Evolutionary conservation across 2,797 vertebrate species (phyloP), one percentile per base, ranked within the genome.

Genomic region (Graptemys geographica): DNA sequence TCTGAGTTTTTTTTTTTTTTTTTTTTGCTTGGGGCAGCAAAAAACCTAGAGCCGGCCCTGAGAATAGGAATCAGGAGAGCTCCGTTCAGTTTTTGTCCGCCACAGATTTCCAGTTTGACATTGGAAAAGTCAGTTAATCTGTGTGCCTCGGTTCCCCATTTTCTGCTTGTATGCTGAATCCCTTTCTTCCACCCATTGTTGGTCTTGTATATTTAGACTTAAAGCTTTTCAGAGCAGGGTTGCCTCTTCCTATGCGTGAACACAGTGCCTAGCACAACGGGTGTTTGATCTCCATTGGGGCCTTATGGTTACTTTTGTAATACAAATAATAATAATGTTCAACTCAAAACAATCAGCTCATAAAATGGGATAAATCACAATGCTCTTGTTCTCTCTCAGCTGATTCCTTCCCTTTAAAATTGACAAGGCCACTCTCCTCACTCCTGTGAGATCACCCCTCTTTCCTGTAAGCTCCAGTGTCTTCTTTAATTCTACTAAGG

Each of bases 21-120:
- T 41, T 41, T 41, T 41, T 41, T 41, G 41, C 41, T 41, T 41
- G 41, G 41, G 41, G 41, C 41, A 5, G 41, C 41, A 41, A 41
- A 41, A 41, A 41, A 41, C 41, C 41, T 41, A 41, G 41, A 41
- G 41, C 41, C 41, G 41, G 41, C 41, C 41, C 41, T 41, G 41
- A 56, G 74, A 62, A 51, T 90, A 79, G 0, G 1, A 93, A 89
- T 90, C 81, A 92, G 87, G 95, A 96, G 90, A 81, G 80, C 74
- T 91, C 10, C 65, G 11, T 91, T 95, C 56, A 74, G 84, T 95
- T 96, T 86, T 89, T 94, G 79, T 90, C 82, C 87, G 55, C 81
- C 87, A 8, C 80, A 79, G 87, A 69, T 37, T 88, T 87, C 55
- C 76, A 81, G 6, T 90, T 94, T 81, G 93, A 91, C 69, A 0